Evolutionary conservation across 2,888 invertebrate genomes (phyloP), one percentile per base, ranked within the genome.

Genomic region (Rhagium mordax): DNA sequence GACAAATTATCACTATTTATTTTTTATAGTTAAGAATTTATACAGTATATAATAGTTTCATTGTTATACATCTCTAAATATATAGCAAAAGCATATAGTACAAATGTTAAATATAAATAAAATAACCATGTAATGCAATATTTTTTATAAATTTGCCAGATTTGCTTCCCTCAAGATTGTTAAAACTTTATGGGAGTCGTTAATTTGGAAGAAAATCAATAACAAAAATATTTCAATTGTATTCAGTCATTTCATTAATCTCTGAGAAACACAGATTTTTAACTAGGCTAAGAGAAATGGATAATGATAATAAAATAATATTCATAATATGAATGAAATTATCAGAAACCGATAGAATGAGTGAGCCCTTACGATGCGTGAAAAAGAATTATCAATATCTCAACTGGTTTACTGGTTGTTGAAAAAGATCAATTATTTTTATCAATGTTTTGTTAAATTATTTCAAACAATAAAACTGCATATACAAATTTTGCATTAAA

Each of bases 1-100:
- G 81, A 81, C 81, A 81, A 75, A 69, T 55, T 71, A 71, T 73
- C 71, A 71, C 75, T 77, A 78, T 78, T 79, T 76, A 78, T 77
- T 77, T 74, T 71, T 70, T 74, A 76, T 78, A 75, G 71, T 69
- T 73, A 74, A 75, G 74, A 79, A 62, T 71, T 73, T 74, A 74
- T 73, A 78, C 75, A 79, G 57, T 67, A 71, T 73, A 74, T 68
- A 74, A 78, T 76, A 74, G 74, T 78, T 76, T 73, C 74, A 74
- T 74, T 74, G 74, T 76, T 74, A 70, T 67, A 72, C 67, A 70
- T 75, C 49, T 66, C 62, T 74, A 72, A 67, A 68, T 70, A 72
- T 67, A 65, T 74, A 72, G 68, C 62, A 64, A 74, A 41, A 60
- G 71, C 72, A 69, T 59, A 74, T 71, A 78, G 78, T 76, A 76